These are phyloP conservation scores for Ailuropoda melanoleuca DNA, from an alignment of 2,113 vertebrate species.

Conservation along the genomic window DNA sequence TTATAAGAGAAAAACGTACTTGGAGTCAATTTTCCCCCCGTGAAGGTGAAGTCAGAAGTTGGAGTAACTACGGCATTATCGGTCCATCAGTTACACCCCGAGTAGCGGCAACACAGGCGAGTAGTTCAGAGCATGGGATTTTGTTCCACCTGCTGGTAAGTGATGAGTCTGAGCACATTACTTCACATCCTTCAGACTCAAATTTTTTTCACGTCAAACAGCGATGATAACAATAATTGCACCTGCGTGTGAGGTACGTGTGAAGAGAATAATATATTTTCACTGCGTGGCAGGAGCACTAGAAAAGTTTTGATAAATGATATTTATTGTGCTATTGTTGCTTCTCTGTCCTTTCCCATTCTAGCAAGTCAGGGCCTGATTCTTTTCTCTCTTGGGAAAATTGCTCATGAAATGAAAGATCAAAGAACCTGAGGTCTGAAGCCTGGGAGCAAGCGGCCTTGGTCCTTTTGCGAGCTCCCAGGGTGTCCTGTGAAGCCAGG, in stretches of 20 bases:
- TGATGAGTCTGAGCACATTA: not conserved
- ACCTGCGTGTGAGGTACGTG: not conserved
- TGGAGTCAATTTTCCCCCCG: not conserved
- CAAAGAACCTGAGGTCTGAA: not conserved
- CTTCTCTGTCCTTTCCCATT: not conserved
- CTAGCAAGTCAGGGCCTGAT: not conserved
- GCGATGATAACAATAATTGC: not conserved
- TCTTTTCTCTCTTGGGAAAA: not conserved
- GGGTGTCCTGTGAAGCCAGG: not conserved
- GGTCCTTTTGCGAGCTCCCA: not conserved
- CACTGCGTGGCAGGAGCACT: not conserved
- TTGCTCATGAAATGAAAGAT: not conserved
- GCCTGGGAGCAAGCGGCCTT: not conserved
- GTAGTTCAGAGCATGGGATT: not conserved
- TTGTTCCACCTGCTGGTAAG: not conserved
- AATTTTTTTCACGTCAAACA: not conserved
- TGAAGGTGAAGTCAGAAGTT: not conserved
- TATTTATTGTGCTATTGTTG: not conserved
- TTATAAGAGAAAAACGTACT: not conserved
- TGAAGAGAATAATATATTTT: not conserved
- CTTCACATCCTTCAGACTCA: not conserved
- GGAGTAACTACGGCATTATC: not conserved
- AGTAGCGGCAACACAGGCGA: accelerated
- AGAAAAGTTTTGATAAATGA: not conserved
- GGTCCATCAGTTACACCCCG: accelerated